Evolutionary conservation across 2,113 vertebrate genomes (phyloP), one percentile per base, ranked within the genome.

Genomic region (Lates calcarifer): DNA sequence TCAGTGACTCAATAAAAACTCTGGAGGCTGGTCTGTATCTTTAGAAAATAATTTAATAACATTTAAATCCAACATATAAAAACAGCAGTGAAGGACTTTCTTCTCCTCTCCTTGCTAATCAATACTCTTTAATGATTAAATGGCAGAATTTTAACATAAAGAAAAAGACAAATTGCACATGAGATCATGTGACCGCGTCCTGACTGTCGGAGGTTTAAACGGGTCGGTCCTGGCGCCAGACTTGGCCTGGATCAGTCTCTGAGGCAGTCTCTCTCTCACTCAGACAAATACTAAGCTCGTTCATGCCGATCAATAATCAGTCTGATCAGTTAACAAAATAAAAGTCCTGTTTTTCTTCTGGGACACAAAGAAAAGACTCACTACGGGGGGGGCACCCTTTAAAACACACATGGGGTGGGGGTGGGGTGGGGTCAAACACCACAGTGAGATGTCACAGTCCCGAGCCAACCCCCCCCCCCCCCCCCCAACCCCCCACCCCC

Each of bases 161-260:
- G 63, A 77, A 69, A 88, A 89, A 67, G 53, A 87, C 80, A 87
- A 94, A 97, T 97, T 97, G 96, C 96, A 97, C 96, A 96, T 96
- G 93, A 87, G 86, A 92, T 94, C 72, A 28, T 2, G 75, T 45
- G 56, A 45, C 92, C 94, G 70, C 45, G 67, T 82, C 84, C 70
- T 63, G 78, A 81, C 60, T 75, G 95, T 94, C 95, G 43, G 17
- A 45, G 29, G 58, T 37, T n/a, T 61, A 61, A 39, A 35, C 13
- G 37, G 22, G n/a, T n/a, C 2, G 35, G 3, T 33, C 7, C 28
- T 3, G 56, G 28, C 0, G 94, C 93, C 90, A 93, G 95, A 94
- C 96, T 95, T 95, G 95, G 95, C 93, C 92, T 47, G 91, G 94
- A 93, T 95, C 95, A 96, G 97, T 97, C 95, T 97, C 95, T 90